Conservation (phyloP, 2,113 vertebrate genomes). For the Puffinus mauretanicus region DNA sequence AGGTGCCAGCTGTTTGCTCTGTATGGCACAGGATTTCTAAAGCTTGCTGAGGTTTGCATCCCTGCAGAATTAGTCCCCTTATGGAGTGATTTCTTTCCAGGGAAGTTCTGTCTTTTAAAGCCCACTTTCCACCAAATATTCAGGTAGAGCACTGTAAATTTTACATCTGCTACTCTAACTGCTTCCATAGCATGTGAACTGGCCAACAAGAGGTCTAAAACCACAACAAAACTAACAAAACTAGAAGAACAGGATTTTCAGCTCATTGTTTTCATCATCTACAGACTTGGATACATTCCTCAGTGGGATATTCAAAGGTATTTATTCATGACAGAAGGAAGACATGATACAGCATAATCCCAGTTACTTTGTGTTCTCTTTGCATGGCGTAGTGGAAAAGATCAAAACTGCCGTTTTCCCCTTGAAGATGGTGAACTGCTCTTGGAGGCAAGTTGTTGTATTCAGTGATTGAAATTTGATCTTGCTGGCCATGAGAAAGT, state of each 20-base stretch:
- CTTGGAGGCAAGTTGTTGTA: neutral
- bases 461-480: neutral
- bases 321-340: neutral
- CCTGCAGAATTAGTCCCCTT: neutral
- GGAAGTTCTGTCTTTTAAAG: neutral
- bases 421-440: neutral
- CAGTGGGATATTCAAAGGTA: neutral
- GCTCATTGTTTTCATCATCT: neutral
- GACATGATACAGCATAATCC: neutral
- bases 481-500: neutral
- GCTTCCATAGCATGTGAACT: neutral
- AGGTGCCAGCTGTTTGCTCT: neutral
- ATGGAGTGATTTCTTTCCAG: neutral
- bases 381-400: neutral
- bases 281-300: neutral
- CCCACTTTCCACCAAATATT: neutral
- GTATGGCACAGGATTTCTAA: neutral
- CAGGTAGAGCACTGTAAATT: neutral
- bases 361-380: neutral
- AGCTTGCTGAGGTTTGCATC: neutral
- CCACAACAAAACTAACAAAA: neutral
- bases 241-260: neutral
- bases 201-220: neutral
- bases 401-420: neutral
- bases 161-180: neutral